Conservation (phyloP, 1,140 invertebrate species). For the Solen grandis region DNA sequence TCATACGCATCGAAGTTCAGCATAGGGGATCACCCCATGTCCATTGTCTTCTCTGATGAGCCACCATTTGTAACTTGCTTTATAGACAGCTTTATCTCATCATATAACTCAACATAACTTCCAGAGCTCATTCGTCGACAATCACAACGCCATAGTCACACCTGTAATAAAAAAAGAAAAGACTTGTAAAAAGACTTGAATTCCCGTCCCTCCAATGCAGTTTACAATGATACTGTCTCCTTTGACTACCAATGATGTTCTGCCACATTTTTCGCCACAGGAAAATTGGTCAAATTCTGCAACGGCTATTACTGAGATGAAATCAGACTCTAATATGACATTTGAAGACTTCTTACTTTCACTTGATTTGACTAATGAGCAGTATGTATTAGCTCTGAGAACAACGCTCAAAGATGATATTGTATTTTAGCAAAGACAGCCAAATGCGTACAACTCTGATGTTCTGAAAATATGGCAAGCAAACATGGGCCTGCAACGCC, state of each 20-base stretch:
- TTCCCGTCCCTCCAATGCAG: constrained; percentile 32
- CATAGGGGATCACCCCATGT: too few species aligned
- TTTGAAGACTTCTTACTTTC: constrained; percentile 20
- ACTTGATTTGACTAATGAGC: constrained; percentile 13
- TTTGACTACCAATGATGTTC: too few species aligned
- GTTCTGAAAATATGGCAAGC: constrained; percentile 42
- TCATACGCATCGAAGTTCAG: too few species aligned
- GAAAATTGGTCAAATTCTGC: neutral
- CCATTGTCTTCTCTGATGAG: too few species aligned
- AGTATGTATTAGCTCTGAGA: constrained; percentile 21
- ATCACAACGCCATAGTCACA: neutral
- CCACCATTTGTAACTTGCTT: too few species aligned
- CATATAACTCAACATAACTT: too few species aligned
- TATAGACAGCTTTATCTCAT: too few species aligned
- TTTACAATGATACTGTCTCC: too few species aligned
- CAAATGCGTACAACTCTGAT: constrained; percentile 24
- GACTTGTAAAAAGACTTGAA: constrained; percentile 10
- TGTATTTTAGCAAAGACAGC: constrained; percentile 11
- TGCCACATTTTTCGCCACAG: neutral
- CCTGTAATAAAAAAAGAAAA: constrained; percentile 30
- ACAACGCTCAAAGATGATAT: constrained; percentile 22
- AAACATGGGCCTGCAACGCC: constrained; percentile 44
- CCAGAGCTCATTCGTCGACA: constrained; percentile 16
- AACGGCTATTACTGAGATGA: too few species aligned
- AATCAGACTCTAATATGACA: too few species aligned